These are phyloP conservation scores for Lota lota DNA, from an alignment of 2,113 vertebrate genomes.

Conservation along the genomic window DNA sequence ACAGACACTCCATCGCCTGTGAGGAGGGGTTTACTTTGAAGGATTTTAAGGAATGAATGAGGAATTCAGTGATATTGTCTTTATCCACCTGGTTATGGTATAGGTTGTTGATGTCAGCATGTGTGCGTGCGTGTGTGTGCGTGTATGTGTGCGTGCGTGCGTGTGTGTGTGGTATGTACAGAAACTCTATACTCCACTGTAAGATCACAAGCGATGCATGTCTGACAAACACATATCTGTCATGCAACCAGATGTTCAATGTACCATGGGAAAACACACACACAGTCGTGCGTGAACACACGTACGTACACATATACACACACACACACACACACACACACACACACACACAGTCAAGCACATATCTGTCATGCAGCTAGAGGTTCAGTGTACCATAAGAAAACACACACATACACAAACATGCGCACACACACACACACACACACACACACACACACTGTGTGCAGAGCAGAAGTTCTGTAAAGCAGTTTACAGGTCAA, in stretches of 20 bases:
- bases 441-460: too few relatives aligned
- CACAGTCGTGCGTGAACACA: constrained; percentile 15
- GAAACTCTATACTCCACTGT: too few relatives aligned
- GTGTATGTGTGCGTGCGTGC: too few relatives aligned
- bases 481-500: too few relatives aligned
- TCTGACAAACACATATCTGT: constrained; percentile 21
- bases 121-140: too few relatives aligned
- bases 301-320: constrained; percentile 16
- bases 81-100: too few relatives aligned
- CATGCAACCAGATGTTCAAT: constrained; percentile 30
- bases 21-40: constrained; percentile 9
- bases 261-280: constrained; percentile 30
- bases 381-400: not conserved
- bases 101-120: too few relatives aligned
- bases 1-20: constrained; percentile 70
- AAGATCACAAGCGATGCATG: constrained; percentile 34
- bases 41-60: not conserved
- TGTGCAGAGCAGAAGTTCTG: too few relatives aligned
- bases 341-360: constrained; percentile 32
- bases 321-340: constrained; percentile 19
- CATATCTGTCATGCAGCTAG: not conserved
- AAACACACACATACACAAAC: too few relatives aligned
- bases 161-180: constrained; percentile 7
- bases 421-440: too few relatives aligned
- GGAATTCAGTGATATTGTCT: too few relatives aligned